phyloP scores from a whole-genome alignment of 2,113 vertebrate genomes.

The Lamprotornis superbus region DNA sequence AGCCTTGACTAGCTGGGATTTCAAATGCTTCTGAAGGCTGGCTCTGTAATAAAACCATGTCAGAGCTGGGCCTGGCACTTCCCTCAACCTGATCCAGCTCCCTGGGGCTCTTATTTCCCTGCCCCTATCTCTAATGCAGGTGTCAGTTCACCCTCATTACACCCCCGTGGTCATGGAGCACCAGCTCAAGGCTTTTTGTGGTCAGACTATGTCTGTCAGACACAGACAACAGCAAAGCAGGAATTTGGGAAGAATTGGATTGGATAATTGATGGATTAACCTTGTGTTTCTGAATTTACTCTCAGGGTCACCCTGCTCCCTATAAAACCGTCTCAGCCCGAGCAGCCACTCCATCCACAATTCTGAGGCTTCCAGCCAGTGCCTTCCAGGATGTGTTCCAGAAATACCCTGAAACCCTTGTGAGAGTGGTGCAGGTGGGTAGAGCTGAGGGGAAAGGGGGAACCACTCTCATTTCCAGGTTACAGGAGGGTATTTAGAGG shows the following conservation, averaged over 20 bases:
- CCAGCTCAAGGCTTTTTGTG: neutral
- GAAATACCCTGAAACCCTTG: conserved; percentile 92
- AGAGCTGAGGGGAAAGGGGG: no score
- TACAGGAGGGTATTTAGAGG: neutral
- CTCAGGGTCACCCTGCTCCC: conserved; percentile 85
- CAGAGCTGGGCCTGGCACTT: neutral
- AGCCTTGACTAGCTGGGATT: neutral
- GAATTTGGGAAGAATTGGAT: neutral
- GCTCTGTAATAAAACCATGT: neutral
- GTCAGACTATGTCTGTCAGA: neutral
- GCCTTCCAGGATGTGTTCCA: conserved; percentile 90
- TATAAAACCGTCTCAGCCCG: conserved; percentile 91
- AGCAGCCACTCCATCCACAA: conserved; percentile 78
- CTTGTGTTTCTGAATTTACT: neutral
- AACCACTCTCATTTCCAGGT: neutral
- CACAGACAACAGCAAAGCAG: rapidly evolving
- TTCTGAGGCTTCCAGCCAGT: conserved; percentile 85
- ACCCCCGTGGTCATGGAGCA: neutral
- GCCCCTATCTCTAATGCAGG: neutral
- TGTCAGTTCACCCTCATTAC: neutral
- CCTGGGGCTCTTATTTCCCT: neutral
- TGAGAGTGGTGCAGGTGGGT: conserved; percentile 88
- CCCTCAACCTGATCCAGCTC: neutral
- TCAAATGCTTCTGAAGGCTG: neutral
- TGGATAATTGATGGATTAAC: neutral